Conservation (phyloP, 2,113 vertebrate genomes). For the Upupa epops region DNA sequence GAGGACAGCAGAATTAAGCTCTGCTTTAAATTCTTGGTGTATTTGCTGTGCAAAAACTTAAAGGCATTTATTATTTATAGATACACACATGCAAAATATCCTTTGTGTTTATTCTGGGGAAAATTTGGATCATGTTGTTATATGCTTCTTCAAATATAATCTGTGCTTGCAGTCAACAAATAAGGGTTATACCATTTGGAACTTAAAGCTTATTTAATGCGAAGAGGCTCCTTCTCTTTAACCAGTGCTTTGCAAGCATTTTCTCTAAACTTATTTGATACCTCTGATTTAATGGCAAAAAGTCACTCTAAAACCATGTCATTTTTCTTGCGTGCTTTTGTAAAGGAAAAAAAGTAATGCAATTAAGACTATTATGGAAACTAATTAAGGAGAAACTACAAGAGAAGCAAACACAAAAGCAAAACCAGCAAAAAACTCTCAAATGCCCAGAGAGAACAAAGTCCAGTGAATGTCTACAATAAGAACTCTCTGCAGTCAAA, state of each 20-base stretch:
- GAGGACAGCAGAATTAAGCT: neutral
- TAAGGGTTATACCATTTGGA: neutral
- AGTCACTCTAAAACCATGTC: constrained; percentile 54
- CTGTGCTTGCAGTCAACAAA: constrained; percentile 50
- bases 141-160: neutral
- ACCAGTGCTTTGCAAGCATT: constrained; percentile 53
- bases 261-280: constrained; percentile 65
- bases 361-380: constrained; percentile 71
- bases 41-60: neutral
- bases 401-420: constrained; percentile 32
- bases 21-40: neutral
- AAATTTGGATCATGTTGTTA: neutral
- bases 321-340: constrained; percentile 62
- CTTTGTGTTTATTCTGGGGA: neutral
- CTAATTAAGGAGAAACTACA: constrained; percentile 22
- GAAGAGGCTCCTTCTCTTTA: constrained; percentile 22
- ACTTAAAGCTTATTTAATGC: constrained; percentile 50
- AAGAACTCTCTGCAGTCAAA: constrained; percentile 53
- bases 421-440: constrained; percentile 33
- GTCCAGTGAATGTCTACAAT: neutral
- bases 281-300: constrained; percentile 70
- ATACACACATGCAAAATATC: neutral
- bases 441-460: constrained; percentile 31
- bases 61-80: neutral
- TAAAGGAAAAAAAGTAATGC: constrained; percentile 23